Evolutionary conservation across 2,113 vertebrate genomes (phyloP).

Genomic region (Phrynocephalus versicolor): DNA sequence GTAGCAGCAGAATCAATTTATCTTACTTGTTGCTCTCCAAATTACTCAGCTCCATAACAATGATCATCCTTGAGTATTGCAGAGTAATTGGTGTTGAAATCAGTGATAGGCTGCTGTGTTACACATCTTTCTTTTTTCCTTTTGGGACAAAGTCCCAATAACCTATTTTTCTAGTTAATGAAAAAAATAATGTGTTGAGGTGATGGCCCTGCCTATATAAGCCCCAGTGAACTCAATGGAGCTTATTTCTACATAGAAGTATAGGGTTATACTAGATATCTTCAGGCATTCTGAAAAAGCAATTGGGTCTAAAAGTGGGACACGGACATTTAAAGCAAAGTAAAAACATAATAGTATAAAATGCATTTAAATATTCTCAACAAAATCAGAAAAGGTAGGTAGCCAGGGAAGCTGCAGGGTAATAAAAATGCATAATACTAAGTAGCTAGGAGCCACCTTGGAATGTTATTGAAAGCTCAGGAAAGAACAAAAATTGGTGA

Average conservation of each 20-base stretch:
- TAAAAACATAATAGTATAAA: no score
- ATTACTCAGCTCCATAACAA: slow-evolving; percentile 4
- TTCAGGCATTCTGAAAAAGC: not conserved
- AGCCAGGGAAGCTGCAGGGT: no score
- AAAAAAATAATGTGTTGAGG: not conserved
- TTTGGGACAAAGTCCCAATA: not conserved
- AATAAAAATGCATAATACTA: no score
- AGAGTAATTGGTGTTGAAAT: not conserved
- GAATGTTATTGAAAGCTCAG: no score
- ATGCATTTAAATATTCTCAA: no score
- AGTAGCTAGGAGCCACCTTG: no score
- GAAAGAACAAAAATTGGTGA: no score
- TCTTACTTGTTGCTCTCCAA: slow-evolving; percentile 20
- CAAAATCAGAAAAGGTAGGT: no score
- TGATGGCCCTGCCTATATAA: not conserved
- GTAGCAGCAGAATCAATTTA: slow-evolving; percentile 21
- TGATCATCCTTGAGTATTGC: not conserved
- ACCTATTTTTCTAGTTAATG: no score
- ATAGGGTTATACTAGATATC: not conserved
- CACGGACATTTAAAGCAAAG: not conserved
- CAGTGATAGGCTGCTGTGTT: not conserved
- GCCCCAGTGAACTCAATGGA: not conserved
- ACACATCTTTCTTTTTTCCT: not conserved
- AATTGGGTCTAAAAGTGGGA: not conserved
- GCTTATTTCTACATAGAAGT: not conserved